A percentile compares a stretch with the other conserved stretches of the same genome.
Evolutionary conservation across 2,113 vertebrate genomes (phyloP).

Genomic region (Neopipo cinnamomea): DNA sequence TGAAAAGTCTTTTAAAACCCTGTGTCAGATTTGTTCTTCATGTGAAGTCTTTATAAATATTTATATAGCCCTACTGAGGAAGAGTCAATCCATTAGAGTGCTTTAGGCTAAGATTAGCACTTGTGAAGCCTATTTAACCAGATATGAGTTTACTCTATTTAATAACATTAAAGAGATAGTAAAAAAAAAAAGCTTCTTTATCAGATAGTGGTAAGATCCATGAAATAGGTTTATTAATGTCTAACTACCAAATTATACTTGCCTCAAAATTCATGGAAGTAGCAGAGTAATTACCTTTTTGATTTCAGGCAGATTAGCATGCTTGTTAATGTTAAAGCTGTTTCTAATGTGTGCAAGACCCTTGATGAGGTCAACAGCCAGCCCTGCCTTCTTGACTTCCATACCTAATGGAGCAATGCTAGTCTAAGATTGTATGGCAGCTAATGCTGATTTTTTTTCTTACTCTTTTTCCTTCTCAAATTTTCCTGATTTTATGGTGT

Average conservation of each 20-base stretch:
- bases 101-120: conserved; percentile 58
- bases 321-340: not conserved
- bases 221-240: conserved; percentile 32
- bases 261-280: conserved; percentile 8
- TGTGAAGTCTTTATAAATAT: conserved; percentile 50
- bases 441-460: not conserved
- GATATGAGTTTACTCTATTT: conserved; percentile 46
- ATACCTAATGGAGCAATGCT: not conserved
- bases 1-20: not conserved
- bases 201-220: conserved; percentile 43
- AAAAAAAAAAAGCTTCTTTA: conserved; percentile 25
- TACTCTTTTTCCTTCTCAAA: not conserved
- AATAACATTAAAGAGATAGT: conserved; percentile 38
- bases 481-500: not conserved
- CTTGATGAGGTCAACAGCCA: not conserved
- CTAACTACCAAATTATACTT: conserved; percentile 42
- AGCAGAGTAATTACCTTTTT: conserved; percentile 14
- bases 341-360: not conserved
- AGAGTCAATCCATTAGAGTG: conserved; percentile 43
- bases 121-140: conserved; percentile 56
- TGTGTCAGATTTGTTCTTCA: not conserved
- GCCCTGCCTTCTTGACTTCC: not conserved
- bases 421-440: not conserved
- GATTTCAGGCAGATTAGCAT: conserved; percentile 16
- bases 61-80: conserved; percentile 36